Percentiles rank a stretch among this genome's conserved stretches.
These are phyloP conservation scores for Platalea minor DNA, from an alignment of 2,797 vertebrate genomes.

Conservation along the genomic window DNA sequence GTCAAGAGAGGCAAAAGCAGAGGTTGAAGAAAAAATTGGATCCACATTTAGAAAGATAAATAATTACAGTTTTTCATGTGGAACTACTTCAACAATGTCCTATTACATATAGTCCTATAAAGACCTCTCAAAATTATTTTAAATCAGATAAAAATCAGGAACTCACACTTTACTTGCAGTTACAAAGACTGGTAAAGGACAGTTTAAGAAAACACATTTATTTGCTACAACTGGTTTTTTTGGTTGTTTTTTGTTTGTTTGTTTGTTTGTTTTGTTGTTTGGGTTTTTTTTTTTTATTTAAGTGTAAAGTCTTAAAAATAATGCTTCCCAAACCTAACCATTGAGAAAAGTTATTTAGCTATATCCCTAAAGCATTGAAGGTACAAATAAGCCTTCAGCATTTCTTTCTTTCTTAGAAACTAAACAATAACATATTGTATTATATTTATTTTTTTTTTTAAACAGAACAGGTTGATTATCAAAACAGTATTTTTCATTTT, in stretches of 20 bases:
- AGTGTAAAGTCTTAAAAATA: background rate
- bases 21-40: background rate
- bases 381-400: background rate
- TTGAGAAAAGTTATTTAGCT: background rate
- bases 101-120: background rate
- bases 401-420: background rate
- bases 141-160: background rate
- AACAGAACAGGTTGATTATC: background rate
- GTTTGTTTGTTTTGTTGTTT: too few species aligned
- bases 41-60: background rate
- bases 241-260: too few species aligned
- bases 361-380: background rate
- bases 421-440: background rate
- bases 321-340: background rate
- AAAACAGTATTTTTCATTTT: background rate
- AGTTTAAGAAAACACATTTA: background rate
- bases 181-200: background rate
- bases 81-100: background rate
- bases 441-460: background rate
- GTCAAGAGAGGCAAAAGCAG: fast-evolving
- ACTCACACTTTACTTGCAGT: background rate
- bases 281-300: background rate
- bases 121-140: background rate
- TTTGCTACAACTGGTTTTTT: background rate
- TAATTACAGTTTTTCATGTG: background rate